Base-by-base conservation (phyloP, 2,888 invertebrate genomes). In the Archips crataeganus region DNA sequence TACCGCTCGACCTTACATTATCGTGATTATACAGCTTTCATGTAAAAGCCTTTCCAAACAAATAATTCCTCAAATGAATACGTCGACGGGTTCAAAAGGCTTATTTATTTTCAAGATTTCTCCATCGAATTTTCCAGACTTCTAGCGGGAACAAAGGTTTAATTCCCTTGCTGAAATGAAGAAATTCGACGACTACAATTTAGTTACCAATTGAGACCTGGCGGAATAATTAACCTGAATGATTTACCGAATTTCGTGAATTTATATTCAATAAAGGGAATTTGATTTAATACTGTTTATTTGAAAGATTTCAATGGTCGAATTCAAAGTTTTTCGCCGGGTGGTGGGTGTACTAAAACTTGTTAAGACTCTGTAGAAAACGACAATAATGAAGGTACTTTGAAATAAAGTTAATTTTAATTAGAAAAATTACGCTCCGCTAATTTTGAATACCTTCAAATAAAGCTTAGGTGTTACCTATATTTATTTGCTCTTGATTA, bases 41-140 rank as follows among this genome's bases (percentile, higher is more conserved):
- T 47, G 11, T 11, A 51, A 54, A 54, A 23, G 54, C 54, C 54
- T 54, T 45, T 45, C 23, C 54, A 57, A 57, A 11, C 57, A 57
- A 57, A 57, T 32, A 32, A 57, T 54, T 23, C 57, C n/a, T 32
- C 57, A 32, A 11, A 57, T 32, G 32, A 57, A 57, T 11, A 57
- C 10, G 57, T 32, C 2, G 54, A 15, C 32, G 57, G 32, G 32
- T 57, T 32, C 57, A 10, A 57, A 32, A 57, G 57, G 57, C 57
- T 57, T 57, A 57, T 57, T 57, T 57, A 57, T 57, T 32, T 57
- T 11, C 10, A 57, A 57, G 32, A 32, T 57, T 32, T 10, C 32
- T 32, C 32, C 4, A n/a, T 57, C 32, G 10, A 62, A 62, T 45
- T 62, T 62, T 45, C 62, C 32, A 62, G 62, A 62, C 62, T 62